phyloP scores from a whole-genome alignment of 2,888 invertebrate genomes.

The Drosophila bunnanda region DNA sequence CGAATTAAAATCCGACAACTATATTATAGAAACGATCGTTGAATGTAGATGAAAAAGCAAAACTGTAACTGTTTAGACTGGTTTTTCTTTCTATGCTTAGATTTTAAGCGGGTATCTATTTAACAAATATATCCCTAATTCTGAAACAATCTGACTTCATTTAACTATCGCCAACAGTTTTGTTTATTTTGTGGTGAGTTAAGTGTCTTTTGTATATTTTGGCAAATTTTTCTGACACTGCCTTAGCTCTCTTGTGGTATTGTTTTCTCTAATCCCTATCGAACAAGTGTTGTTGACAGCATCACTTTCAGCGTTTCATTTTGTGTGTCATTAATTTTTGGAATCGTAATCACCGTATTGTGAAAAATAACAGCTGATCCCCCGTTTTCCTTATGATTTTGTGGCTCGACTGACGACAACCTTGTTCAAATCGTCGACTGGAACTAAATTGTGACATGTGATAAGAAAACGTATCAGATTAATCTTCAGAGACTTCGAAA shows the following conservation, averaged over 20 bases:
- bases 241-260: not conserved
- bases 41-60: too few species aligned
- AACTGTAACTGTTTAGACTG: too few species aligned
- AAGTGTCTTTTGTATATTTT: not conserved
- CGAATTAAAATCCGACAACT: too few species aligned
- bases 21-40: too few species aligned
- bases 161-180: not conserved
- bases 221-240: not conserved
- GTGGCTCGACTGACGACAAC: slow-evolving; percentile 35
- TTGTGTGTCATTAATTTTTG: slow-evolving; percentile 74
- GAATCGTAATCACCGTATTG: slow-evolving; percentile 65
- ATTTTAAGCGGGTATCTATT: too few species aligned
- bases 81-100: too few species aligned
- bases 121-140: too few species aligned
- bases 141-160: not conserved
- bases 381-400: slow-evolving; percentile 57
- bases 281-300: slow-evolving; percentile 79
- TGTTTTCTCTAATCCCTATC: slow-evolving; percentile 58
- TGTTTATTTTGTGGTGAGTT: not conserved
- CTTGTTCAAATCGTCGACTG: slow-evolving; percentile 57
- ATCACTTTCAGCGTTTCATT: slow-evolving; percentile 74
- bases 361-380: slow-evolving; percentile 76
- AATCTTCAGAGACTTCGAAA: slow-evolving; percentile 45
- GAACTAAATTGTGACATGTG: slow-evolving; percentile 74
- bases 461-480: slow-evolving; percentile 66